Evolutionary conservation across 2,797 vertebrate species (phyloP), one percentile per base, ranked within the genome.

Genomic region (Perodicticus potto): DNA sequence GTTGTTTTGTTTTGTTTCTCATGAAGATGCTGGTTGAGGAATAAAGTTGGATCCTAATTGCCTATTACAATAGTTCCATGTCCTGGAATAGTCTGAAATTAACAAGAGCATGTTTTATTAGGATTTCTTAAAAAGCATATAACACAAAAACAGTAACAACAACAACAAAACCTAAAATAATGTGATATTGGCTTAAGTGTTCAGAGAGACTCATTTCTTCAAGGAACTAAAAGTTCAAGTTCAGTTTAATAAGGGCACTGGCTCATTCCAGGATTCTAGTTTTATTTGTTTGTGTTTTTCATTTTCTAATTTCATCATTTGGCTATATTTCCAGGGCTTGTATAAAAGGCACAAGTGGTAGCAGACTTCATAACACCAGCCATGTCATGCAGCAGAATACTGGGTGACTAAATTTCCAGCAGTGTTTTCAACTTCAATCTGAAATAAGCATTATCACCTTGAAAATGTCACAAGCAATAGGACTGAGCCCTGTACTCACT

Each of bases 301-400:
- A 25, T 70, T 37, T 89, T 43, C 69, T 86, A 72, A 94, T 89
- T 82, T 91, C 32, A 82, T 89, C 59, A 85, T 89, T 86, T 93
- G 12, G 20, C 91, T 91, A 14, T 85, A 69, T 74, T 76, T 61
- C 12, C 53, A 40, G 40, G 63, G 25, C 16, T 20, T 78, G 6
- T 61, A 70, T 70, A 81, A 95, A 63, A 85, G 25, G 13, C 27
- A 70, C 2, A 29, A 45, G 49, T 59, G 19, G 17, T 40, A 80
- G 7, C 78, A 81, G 67, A 81, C 40, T 92, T 82, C 59, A 86
- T 34, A 55, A 45, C n/a, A 86, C 16, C 59, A 86, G 40, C 16
- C 69, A 34, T 23, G 70, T 63, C 63, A 85, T 20, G 43, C 55
- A 85, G 73, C 78, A 91, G 14, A 45, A 73, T 27, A 67, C 27